Conservation (phyloP, 2,113 vertebrate species). For the rabbit (Oryctolagus cuniculus) region DNA sequence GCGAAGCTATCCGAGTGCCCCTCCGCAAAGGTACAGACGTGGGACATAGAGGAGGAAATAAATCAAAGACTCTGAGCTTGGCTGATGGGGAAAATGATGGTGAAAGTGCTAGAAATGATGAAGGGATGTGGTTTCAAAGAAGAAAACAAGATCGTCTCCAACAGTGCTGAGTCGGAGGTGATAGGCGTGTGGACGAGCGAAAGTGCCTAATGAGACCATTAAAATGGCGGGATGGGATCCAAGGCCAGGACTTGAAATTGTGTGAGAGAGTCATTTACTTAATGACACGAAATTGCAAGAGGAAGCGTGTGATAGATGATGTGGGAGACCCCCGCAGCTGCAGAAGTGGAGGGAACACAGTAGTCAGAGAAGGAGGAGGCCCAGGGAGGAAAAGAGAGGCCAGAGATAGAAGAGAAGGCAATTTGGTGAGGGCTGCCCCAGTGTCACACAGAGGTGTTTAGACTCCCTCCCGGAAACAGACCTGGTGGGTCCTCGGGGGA, state of each 20-base stretch:
- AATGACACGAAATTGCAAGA: conserved; percentile 54
- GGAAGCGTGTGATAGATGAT: conserved; percentile 4
- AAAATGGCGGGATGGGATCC: background rate
- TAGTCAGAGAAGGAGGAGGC: background rate
- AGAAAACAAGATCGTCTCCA: background rate
- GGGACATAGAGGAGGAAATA: background rate
- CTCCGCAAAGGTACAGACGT: background rate
- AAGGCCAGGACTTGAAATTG: background rate
- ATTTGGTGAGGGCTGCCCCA: rapidly evolving
- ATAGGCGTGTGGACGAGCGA: background rate
- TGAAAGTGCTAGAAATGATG: background rate
- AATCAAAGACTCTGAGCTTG: background rate
- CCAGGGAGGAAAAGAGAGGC: background rate
- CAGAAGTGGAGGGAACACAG: background rate
- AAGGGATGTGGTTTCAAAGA: background rate
- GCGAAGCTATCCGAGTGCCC: too few relatives aligned
- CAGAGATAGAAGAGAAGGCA: background rate
- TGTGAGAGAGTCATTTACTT: conserved; percentile 39
- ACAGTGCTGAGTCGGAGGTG: conserved; percentile 1
- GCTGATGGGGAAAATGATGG: background rate
- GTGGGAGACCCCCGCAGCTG: background rate
- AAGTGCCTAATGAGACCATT: conserved; percentile 45
- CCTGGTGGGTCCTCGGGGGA: background rate
- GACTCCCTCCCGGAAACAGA: background rate
- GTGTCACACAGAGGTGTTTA: background rate